These are phyloP conservation scores for Sesamia nonagrioides DNA, from an alignment of 1,140 invertebrate species.

Conservation along the genomic window DNA sequence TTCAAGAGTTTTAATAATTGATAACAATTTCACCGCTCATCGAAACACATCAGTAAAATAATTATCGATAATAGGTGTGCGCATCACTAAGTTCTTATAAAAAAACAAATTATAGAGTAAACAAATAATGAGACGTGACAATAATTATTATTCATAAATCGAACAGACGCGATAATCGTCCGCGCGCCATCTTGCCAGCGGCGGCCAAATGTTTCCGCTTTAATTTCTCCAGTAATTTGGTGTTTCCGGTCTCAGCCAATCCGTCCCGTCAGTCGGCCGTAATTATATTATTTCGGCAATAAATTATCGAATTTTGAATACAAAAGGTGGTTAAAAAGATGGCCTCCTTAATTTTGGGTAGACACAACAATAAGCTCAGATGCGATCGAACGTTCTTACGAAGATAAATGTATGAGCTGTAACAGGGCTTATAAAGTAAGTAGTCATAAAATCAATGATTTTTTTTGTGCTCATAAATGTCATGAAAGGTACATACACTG, in stretches of 20 bases:
- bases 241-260: slow-evolving; percentile 83
- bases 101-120: slow-evolving; percentile 57
- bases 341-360: slow-evolving; percentile 70
- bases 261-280: slow-evolving; percentile 80
- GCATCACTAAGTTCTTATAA: not conserved
- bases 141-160: slow-evolving; percentile 81
- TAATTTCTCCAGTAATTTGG: slow-evolving; percentile 87
- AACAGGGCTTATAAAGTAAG: slow-evolving; percentile 1
- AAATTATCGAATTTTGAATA: slow-evolving; percentile 87
- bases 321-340: slow-evolving; percentile 74
- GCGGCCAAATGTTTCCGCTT: slow-evolving; percentile 87
- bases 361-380: slow-evolving; percentile 59
- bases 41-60: slow-evolving; percentile 32
- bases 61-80: slow-evolving; percentile 29
- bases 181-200: slow-evolving; percentile 85
- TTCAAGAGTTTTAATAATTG: slow-evolving; percentile 1
- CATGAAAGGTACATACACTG: slow-evolving; percentile 17
- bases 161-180: slow-evolving; percentile 78
- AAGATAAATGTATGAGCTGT: slow-evolving; percentile 39
- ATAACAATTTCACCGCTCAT: not conserved
- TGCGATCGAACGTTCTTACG: slow-evolving; percentile 46
- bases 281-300: slow-evolving; percentile 88
- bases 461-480: slow-evolving; percentile 30
- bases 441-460: slow-evolving; percentile 38
- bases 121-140: slow-evolving; percentile 74